These are phyloP conservation scores for Tachina lurida DNA, from an alignment of 2,888 invertebrate genomes.

Conservation along the genomic window DNA sequence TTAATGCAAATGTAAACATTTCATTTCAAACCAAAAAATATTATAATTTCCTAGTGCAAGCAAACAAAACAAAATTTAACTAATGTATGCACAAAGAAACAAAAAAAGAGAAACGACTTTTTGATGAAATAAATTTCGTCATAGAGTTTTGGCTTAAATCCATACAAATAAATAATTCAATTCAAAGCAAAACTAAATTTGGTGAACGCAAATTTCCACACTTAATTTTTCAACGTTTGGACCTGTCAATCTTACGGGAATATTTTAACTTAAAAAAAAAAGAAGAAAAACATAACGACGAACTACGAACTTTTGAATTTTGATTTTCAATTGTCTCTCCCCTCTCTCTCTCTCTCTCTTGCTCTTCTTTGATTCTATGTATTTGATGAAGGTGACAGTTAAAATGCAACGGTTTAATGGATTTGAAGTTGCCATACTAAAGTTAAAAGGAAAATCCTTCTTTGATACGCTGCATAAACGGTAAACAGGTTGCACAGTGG, in stretches of 20 bases:
- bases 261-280: slow-evolving; percentile 31
- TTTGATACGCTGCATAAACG: slow-evolving; percentile 10
- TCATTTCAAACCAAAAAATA: slow-evolving; percentile 39
- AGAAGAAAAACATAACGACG: slow-evolving; percentile 41
- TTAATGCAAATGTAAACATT: slow-evolving; percentile 75
- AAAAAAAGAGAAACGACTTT: slow-evolving; percentile 33
- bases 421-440: slow-evolving; percentile 39
- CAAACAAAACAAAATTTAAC: not conserved
- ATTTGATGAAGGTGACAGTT: slow-evolving; percentile 46
- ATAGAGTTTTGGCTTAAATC: slow-evolving; percentile 72
- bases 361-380: not conserved
- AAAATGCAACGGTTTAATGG: slow-evolving; percentile 51
- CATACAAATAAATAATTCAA: slow-evolving; percentile 13
- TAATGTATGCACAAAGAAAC: slow-evolving; percentile 58
- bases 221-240: slow-evolving; percentile 18
- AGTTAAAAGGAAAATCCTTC: not conserved
- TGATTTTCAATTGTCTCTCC: not conserved
- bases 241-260: slow-evolving; percentile 66
- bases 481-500: slow-evolving; percentile 48
- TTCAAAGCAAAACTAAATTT: slow-evolving; percentile 74
- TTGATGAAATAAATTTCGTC: slow-evolving; percentile 79
- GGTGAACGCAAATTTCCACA: slow-evolving; percentile 56
- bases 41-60: slow-evolving; percentile 65
- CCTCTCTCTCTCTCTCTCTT: not conserved
- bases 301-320: slow-evolving; percentile 67